Percentiles rank a stretch among this genome's conserved stretches.
Conservation (phyloP, 1,140 invertebrate species). For the Nymphalis io region DNA sequence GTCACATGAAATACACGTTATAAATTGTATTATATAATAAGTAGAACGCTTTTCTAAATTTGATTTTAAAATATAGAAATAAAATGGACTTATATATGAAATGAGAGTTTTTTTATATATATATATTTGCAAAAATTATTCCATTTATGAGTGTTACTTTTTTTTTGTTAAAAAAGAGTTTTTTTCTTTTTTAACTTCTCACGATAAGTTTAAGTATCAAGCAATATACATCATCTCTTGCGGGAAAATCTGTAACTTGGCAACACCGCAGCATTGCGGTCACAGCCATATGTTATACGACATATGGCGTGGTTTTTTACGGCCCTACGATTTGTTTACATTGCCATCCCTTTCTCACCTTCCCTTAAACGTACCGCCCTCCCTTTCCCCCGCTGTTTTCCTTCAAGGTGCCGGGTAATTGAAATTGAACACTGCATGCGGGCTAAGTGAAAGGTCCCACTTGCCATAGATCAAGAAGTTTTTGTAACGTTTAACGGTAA, state of each 20-base stretch:
- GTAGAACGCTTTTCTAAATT: too few species aligned
- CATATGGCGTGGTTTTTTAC: slow-evolving; percentile 70
- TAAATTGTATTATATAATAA: too few species aligned
- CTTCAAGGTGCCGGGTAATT: slow-evolving; percentile 73
- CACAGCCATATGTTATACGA: slow-evolving; percentile 66
- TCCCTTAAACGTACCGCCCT: slow-evolving; percentile 17
- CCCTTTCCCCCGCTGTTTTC: slow-evolving; percentile 57
- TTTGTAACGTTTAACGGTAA: slow-evolving; percentile 27
- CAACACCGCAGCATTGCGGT: slow-evolving; percentile 51
- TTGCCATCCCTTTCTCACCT: slow-evolving; percentile 43
- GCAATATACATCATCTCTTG: neutral
- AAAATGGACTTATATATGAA: too few species aligned
- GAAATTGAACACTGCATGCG: slow-evolving; percentile 75
- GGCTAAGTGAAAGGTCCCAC: slow-evolving; percentile 68
- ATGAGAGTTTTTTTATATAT: too few species aligned
- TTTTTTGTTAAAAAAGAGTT: too few species aligned
- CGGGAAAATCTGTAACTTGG: slow-evolving; percentile 13
- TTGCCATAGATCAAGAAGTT: slow-evolving; percentile 54
- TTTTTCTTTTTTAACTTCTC: too few species aligned
- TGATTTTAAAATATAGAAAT: too few species aligned
- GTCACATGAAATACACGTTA: too few species aligned
- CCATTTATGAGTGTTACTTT: too few species aligned
- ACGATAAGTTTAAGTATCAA: neutral
- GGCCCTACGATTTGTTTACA: slow-evolving; percentile 73
- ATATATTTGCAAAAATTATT: too few species aligned